A percentile compares a stretch with the other conserved stretches of the same genome.
Evolutionary conservation across 2,888 invertebrate species (phyloP).

Genomic region (Spatulosminthurus flaviceps): DNA sequence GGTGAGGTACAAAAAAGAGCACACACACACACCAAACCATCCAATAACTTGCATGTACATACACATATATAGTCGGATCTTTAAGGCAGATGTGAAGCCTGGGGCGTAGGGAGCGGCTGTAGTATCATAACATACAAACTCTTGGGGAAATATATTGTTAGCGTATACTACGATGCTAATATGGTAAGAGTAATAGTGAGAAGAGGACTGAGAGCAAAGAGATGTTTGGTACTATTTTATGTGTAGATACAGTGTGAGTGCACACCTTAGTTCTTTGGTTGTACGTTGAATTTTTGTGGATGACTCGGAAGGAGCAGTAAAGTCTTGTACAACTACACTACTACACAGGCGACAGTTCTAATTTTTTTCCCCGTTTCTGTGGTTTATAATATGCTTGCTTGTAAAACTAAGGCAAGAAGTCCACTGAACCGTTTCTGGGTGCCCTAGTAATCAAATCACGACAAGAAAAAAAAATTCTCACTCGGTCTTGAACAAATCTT

Average conservation of each 20-base stretch:
- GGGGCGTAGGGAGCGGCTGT: constrained; percentile 20
- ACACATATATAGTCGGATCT: too few relatives aligned
- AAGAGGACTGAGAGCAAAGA: too few relatives aligned
- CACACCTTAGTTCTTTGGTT: too few relatives aligned
- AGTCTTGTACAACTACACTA: neutral
- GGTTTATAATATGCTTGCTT: neutral
- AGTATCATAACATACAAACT: neutral
- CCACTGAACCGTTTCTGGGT: constrained; percentile 47
- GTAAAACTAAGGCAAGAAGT: constrained; percentile 20
- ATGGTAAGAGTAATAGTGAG: too few relatives aligned
- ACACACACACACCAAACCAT: too few relatives aligned
- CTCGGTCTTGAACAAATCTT: neutral
- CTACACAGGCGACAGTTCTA: neutral
- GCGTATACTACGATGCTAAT: too few relatives aligned
- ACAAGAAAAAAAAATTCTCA: neutral
- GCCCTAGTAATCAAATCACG: constrained; percentile 49
- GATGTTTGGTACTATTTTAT: too few relatives aligned
- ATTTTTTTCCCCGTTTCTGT: constrained; percentile 13
- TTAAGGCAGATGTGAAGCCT: constrained; percentile 15
- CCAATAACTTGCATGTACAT: too few relatives aligned
- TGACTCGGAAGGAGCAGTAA: neutral
- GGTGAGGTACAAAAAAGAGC: neutral
- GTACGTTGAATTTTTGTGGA: neutral
- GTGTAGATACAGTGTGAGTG: too few relatives aligned
- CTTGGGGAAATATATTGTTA: neutral